These are phyloP conservation scores for Monochamus alternatus DNA, from an alignment of 2,888 invertebrate species.

Conservation along the genomic window DNA sequence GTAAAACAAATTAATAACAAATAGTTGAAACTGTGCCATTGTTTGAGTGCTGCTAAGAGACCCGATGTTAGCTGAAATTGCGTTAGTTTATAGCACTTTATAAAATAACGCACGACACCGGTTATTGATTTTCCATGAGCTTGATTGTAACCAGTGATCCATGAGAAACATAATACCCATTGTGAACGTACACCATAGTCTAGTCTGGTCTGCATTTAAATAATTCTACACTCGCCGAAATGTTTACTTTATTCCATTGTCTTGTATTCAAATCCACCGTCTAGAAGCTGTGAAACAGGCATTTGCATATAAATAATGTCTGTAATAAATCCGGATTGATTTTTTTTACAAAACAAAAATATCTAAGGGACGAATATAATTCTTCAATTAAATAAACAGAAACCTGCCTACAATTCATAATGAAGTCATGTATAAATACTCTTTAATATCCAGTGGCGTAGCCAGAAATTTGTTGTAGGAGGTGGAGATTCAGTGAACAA, in stretches of 20 bases:
- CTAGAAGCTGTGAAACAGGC: neutral
- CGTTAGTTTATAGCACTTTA: slow-evolving; percentile 26
- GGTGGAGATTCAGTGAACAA: too few relatives aligned
- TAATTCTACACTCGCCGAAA: slow-evolving; percentile 10
- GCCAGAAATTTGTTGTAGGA: too few relatives aligned
- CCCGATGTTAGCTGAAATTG: neutral
- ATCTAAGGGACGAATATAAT: too few relatives aligned
- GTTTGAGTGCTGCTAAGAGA: neutral
- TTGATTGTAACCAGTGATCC: slow-evolving; percentile 30
- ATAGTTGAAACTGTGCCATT: slow-evolving; percentile 8
- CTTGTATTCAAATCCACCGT: neutral
- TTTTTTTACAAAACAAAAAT: too few relatives aligned
- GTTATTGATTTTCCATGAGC: slow-evolving; percentile 31
- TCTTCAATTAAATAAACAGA: too few relatives aligned
- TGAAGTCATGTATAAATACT: too few relatives aligned
- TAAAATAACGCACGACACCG: slow-evolving; percentile 28
- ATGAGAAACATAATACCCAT: slow-evolving; percentile 28
- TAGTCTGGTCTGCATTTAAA: slow-evolving; percentile 13
- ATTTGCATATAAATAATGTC: too few relatives aligned
- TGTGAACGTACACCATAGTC: slow-evolving; percentile 20
- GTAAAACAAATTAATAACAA: slow-evolving; percentile 2
- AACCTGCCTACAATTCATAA: too few relatives aligned
- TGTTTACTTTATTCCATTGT: neutral
- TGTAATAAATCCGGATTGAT: too few relatives aligned
- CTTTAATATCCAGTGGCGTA: too few relatives aligned